Percentiles rank a stretch among this genome's conserved stretches.
phyloP scores from a whole-genome alignment of 2,797 vertebrate genomes.

The Simalia tracyae region DNA sequence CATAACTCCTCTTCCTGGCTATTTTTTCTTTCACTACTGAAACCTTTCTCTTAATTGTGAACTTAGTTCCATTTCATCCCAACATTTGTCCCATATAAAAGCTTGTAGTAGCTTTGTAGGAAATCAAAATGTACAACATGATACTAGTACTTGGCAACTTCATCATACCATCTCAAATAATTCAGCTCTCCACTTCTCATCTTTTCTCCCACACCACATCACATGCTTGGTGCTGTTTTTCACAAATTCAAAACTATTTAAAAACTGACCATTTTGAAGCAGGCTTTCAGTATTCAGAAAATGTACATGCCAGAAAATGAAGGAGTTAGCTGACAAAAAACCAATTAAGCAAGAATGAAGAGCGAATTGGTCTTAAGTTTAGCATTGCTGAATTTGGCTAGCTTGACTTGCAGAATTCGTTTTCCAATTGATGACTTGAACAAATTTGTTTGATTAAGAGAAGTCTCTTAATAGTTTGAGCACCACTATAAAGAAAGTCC shows the following conservation, averaged over 20 bases:
- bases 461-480: neutral
- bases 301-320: neutral
- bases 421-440: neutral
- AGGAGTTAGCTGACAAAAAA: neutral
- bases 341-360: neutral
- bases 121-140: neutral
- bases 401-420: neutral
- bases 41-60: neutral
- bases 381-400: neutral
- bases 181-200: neutral
- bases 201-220: neutral
- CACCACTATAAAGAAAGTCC: neutral
- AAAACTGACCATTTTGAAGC: neutral
- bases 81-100: neutral
- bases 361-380: neutral
- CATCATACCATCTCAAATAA: neutral
- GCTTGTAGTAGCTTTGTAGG: neutral
- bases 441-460: no score
- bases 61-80: neutral
- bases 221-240: no score
- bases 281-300: no score
- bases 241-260: neutral
- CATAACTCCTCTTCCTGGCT: neutral
- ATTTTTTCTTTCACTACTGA: neutral
- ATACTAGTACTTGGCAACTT: neutral